Evolutionary conservation across 2,797 vertebrate species (phyloP).

Genomic region (Syngnathus acus): DNA sequence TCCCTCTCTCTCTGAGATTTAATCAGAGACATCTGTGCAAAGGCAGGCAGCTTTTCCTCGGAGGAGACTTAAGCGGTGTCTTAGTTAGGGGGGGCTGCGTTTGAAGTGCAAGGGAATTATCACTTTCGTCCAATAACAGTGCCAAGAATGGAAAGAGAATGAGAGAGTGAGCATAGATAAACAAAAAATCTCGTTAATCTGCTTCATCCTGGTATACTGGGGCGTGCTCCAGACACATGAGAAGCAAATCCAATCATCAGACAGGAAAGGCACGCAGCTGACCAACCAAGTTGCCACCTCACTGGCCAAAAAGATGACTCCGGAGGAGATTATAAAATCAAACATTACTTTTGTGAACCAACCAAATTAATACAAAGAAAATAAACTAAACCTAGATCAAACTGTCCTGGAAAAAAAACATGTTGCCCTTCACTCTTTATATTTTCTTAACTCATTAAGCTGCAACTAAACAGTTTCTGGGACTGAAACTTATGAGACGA

Average conservation of each 20-base stretch:
- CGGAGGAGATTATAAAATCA: conserved; percentile 49
- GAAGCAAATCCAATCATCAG: conserved; percentile 66
- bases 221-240: conserved; percentile 58
- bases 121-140: conserved; percentile 75
- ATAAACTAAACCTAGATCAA: too few relatives aligned
- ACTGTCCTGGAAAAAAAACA: too few relatives aligned
- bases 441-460: too few relatives aligned
- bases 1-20: conserved; percentile 79
- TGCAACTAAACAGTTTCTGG: too few relatives aligned
- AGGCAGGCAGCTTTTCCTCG: conserved; percentile 80
- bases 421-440: too few relatives aligned
- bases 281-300: conserved; percentile 63
- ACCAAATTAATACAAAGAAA: too few relatives aligned
- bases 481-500: too few relatives aligned
- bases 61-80: conserved; percentile 77
- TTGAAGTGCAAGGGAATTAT: conserved; percentile 87
- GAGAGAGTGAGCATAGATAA: conserved; percentile 60
- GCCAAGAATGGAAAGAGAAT: conserved; percentile 46
- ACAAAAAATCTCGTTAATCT: conserved; percentile 66
- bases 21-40: conserved; percentile 98
- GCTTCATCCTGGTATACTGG: conserved; percentile 58
- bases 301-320: conserved; percentile 56
- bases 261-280: conserved; percentile 62
- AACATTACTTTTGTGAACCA: too few relatives aligned
- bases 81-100: conserved; percentile 79